Conservation (phyloP, 2,797 vertebrate species). For the Aldrovandia affinis region DNA sequence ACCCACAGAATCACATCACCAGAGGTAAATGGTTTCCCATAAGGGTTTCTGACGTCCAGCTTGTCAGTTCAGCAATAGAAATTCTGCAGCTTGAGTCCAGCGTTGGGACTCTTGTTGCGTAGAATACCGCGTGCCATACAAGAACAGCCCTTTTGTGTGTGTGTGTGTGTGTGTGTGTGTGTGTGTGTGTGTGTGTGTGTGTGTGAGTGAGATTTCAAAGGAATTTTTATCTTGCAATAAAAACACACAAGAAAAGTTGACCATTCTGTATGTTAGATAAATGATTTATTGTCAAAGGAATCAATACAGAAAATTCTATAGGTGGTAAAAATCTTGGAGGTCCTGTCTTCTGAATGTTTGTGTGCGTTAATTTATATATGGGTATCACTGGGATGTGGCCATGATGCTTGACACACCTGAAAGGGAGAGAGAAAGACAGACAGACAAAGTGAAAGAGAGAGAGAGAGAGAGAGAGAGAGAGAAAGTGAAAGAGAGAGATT, state of each 20-base stretch:
- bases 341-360: background rate
- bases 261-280: background rate
- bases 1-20: too few species aligned
- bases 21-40: too few species aligned
- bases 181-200: background rate
- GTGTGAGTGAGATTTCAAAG: background rate
- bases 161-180: too few species aligned
- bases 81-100: too few species aligned
- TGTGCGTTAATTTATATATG: background rate
- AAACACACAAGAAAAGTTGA: background rate
- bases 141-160: background rate
- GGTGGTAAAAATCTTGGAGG: conserved; percentile 17
- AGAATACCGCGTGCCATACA: background rate
- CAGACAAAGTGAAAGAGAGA: too few species aligned
- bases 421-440: conserved; percentile 28
- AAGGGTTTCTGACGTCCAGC: too few species aligned
- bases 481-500: too few species aligned
- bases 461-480: too few species aligned
- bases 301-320: conserved; percentile 44
- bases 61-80: too few species aligned
- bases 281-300: conserved; percentile 62
- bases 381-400: conserved; percentile 86
- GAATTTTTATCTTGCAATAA: background rate
- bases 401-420: conserved; percentile 94
- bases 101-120: background rate